Base-by-base conservation (phyloP, 2,797 vertebrate species). In the Ambastaia sidthimunki region DNA sequence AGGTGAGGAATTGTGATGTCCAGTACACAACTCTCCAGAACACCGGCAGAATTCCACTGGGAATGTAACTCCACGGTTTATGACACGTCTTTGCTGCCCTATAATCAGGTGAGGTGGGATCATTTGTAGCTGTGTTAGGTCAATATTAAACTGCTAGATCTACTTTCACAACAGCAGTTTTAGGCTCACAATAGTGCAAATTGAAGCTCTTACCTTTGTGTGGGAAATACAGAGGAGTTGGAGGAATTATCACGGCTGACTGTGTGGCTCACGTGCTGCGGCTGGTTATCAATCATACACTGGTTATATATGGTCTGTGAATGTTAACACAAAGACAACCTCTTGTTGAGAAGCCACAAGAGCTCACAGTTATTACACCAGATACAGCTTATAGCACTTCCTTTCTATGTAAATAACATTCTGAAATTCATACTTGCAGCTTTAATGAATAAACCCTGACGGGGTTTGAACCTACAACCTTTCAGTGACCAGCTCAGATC, bases 1-100 rank as follows among this genome's bases (percentile, higher is more conserved):
- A 98, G 16, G 97, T 99, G 79, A 98, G 94, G 92, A 94, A 97
- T 80, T 98, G 97, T 12, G 97, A 98, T 0, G 96, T 97, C 96
- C 97, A 99, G 86, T 99, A 98, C 0, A 99, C 97, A 68, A 99
- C 96, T 83, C 96, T 96, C 97, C 97, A 99, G 89, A 98, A 98
- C 86, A 98, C 95, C 37, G 96, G 95, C 85, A 99, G 94, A 80
- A 96, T 93, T 79, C 95, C 94, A 85, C 94, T 90, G 78, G 97
- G 96, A 85, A 99, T 96, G 13, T 97, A 98, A 90, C 96, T 97
- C 97, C 97, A 98, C 6, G 97, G 97, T 84, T 95, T 93, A 80
- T 93, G 92, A 90, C 97, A 98, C 47, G 85, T 90, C 68, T 86
- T 87, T 31, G 31, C 15, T 47, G 15, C 28, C 74, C 93, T 94